A percentile compares a stretch with the other conserved stretches of the same genome.
Conservation (phyloP, 2,797 vertebrate genomes). For the Tolypeutes matacus region DNA sequence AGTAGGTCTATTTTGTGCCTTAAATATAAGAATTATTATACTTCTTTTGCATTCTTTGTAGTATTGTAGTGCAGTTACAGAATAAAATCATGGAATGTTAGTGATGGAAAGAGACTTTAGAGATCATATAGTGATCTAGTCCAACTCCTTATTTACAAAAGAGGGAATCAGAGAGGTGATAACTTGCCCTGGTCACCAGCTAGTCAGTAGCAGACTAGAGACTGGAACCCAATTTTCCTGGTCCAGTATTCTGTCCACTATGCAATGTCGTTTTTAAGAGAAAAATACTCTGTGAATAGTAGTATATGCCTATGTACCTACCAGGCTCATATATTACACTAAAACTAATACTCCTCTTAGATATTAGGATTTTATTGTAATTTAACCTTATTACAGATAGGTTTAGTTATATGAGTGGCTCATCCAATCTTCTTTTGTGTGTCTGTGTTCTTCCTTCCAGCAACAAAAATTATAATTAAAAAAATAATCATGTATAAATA, state of each 20-base stretch:
- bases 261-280: background rate
- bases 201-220: background rate
- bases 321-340: background rate
- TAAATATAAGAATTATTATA: background rate
- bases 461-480: constrained; percentile 46
- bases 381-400: constrained; percentile 19
- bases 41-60: background rate
- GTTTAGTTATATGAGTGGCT: background rate
- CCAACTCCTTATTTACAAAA: background rate
- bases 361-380: background rate
- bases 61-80: background rate
- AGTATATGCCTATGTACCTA: background rate
- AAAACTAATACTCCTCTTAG: background rate
- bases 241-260: background rate
- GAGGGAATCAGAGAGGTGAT: background rate
- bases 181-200: background rate
- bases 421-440: background rate
- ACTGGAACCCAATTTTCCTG: background rate
- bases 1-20: background rate
- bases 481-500: constrained; percentile 31
- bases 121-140: background rate
- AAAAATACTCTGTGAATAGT: background rate
- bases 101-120: background rate
- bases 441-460: constrained; percentile 13
- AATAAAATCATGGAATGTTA: constrained; percentile 34